Conservation (phyloP, 1,140 invertebrate genomes). For the Vanessa tameamea region DNA sequence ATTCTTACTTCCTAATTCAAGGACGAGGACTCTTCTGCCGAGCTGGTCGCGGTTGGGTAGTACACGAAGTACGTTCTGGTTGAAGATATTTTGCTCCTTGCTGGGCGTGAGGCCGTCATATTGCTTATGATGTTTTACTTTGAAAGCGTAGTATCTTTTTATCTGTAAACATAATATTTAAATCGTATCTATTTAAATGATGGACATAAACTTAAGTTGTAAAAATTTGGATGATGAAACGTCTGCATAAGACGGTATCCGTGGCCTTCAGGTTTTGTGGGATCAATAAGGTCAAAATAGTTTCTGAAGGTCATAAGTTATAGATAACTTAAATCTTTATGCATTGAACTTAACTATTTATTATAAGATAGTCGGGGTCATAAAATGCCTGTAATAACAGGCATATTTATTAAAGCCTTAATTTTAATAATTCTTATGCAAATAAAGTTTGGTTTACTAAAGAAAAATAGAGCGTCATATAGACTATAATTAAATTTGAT, state of each 20-base stretch:
- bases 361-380: not conserved
- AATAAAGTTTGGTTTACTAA: no score
- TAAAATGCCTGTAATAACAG: no score
- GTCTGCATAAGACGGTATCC: not conserved
- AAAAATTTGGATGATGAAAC: not conserved
- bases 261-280: not conserved
- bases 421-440: no score
- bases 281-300: not conserved
- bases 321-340: not conserved
- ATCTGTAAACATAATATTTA: slow-evolving; percentile 78
- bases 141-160: slow-evolving; percentile 90
- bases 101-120: slow-evolving; percentile 87
- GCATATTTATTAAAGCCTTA: no score
- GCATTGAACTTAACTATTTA: not conserved
- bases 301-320: not conserved
- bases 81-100: slow-evolving; percentile 88
- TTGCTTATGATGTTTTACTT: slow-evolving; percentile 87
- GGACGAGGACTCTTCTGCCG: slow-evolving; percentile 86
- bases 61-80: slow-evolving; percentile 88
- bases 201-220: not conserved
- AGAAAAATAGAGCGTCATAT: not conserved
- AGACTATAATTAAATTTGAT: not conserved
- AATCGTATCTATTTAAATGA: no score
- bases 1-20: slow-evolving; percentile 88
- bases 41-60: slow-evolving; percentile 88